Evolutionary conservation across 92 coral and sea anemone genomes (phyloP), one percentile per base, ranked within the genome.

Genomic region (Zoanthus gigantus): DNA sequence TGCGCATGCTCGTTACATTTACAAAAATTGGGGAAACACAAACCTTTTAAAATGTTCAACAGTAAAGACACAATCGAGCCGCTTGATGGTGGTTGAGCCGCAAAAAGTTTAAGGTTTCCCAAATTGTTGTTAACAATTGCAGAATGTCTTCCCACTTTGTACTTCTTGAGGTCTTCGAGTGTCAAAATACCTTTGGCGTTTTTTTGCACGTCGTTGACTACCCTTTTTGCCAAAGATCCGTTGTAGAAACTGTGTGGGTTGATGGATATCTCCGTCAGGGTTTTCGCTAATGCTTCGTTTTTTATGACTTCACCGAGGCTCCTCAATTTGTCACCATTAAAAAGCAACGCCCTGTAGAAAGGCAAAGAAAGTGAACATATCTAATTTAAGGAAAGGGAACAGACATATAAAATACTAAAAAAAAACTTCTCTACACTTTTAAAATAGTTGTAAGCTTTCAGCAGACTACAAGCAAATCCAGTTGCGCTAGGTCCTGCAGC

Each of bases 11-110:
- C 42, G 42, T 37, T 37, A 37, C 42, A 37, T 37, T 37, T 37
- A 37, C 42, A 37, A 37, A 37, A 37, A 4, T 37, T 37, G 42
- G 42, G 42, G 42, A 37, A 31, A 34, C n/a, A 65, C 89, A 48
- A 18, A 96, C 98, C 98, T 96, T 96, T 94, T 7, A 96, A 84
- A 32, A 96, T 96, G 74, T 94, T 94, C 47, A 96, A 74, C 30
- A 96, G 76, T 66, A 96, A 77, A 76, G 90, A 80, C 90, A 96
- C 85, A 60, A 95, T 90, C 8, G 96, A 82, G 12, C 98, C 98
- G 81, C 98, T 96, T 15, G 98, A 61, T 7, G 98, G 95, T 29
- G 98, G 94, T 0, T 90, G 90, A 2, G 92, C 81, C 6, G 95
- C 95, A 83, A 88, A 93, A 82, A 95, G 88, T 16, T 61, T 92